Percentiles rank a stretch among this genome's conserved stretches.
These are phyloP conservation scores for Astropecten irregularis DNA, from an alignment of 53 echinoderm and acorn worm genomes.

Conservation along the genomic window DNA sequence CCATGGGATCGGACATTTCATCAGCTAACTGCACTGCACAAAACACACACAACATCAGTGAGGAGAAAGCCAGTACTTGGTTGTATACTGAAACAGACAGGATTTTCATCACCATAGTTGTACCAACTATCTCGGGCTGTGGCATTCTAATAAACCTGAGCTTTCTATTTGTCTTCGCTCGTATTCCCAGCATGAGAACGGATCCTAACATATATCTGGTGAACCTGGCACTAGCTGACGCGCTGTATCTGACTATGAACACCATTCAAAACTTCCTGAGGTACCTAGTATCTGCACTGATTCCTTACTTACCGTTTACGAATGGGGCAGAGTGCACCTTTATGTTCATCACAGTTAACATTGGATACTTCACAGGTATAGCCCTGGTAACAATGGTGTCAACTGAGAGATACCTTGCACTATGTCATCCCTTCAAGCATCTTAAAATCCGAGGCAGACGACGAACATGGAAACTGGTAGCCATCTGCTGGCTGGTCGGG, in stretches of 20 bases:
- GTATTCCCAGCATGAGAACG: conserved; percentile 20
- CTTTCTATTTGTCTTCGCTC: conserved; percentile 31
- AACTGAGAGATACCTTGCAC: too few species aligned
- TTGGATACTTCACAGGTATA: too few species aligned
- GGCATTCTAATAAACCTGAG: conserved; percentile 18
- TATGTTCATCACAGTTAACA: too few species aligned
- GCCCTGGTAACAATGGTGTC: too few species aligned
- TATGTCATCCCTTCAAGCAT: too few species aligned
- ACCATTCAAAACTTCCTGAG: not conserved
- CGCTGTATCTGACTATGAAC: not conserved
- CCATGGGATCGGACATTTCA: too few species aligned
- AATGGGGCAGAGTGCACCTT: not conserved
- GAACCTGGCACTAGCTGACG: conserved; percentile 34
- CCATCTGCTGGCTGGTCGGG: too few species aligned
- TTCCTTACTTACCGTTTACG: not conserved
- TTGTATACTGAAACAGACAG: not conserved
- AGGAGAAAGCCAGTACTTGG: too few species aligned
- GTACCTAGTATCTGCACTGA: not conserved
- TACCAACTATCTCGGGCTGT: conserved; percentile 26
- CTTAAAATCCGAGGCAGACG: too few species aligned
- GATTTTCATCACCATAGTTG: conserved; percentile 30
- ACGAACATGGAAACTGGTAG: too few species aligned
- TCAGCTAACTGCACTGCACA: too few species aligned
- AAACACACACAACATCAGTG: too few species aligned
- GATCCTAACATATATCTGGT: conserved; percentile 26